A percentile compares a stretch with the other conserved stretches of the same genome.
phyloP scores from a whole-genome alignment of 1,140 invertebrate species.

The Drosophila nikananu region DNA sequence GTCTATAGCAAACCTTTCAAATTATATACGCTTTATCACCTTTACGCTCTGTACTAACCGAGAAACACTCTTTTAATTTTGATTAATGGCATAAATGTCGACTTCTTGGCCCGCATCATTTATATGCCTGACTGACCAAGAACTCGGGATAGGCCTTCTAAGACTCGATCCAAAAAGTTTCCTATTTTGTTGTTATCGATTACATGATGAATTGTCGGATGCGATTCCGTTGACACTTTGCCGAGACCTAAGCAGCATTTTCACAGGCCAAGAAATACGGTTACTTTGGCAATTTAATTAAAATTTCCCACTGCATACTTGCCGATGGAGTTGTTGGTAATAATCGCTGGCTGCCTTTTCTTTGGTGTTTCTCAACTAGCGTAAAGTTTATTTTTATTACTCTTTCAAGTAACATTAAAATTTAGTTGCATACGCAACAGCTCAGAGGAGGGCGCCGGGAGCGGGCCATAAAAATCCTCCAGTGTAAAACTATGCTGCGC shows the following conservation, averaged over 20 bases:
- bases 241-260: conserved; percentile 7
- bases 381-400: conserved; percentile 82
- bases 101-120: conserved; percentile 64
- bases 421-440: conserved; percentile 75
- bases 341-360: conserved; percentile 68
- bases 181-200: conserved; percentile 59
- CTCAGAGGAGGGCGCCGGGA: conserved; percentile 6
- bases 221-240: conserved; percentile 67
- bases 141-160: conserved; percentile 35
- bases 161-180: conserved; percentile 32
- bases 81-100: conserved; percentile 64
- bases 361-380: conserved; percentile 67
- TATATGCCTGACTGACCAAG: conserved; percentile 64
- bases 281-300: conserved; percentile 69
- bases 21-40: conserved; percentile 26
- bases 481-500: conserved; percentile 72
- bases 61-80: conserved; percentile 76
- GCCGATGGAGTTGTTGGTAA: conserved; percentile 45
- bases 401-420: conserved; percentile 84
- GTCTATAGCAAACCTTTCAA: conserved; percentile 3
- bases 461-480: conserved; percentile 41
- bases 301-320: conserved; percentile 72
- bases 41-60: conserved; percentile 17
- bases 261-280: conserved; percentile 13
- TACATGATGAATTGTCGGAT: conserved; percentile 70